phyloP scores from a whole-genome alignment of 2,113 vertebrate genomes.

The Dunckerocampus dactyliophorus region DNA sequence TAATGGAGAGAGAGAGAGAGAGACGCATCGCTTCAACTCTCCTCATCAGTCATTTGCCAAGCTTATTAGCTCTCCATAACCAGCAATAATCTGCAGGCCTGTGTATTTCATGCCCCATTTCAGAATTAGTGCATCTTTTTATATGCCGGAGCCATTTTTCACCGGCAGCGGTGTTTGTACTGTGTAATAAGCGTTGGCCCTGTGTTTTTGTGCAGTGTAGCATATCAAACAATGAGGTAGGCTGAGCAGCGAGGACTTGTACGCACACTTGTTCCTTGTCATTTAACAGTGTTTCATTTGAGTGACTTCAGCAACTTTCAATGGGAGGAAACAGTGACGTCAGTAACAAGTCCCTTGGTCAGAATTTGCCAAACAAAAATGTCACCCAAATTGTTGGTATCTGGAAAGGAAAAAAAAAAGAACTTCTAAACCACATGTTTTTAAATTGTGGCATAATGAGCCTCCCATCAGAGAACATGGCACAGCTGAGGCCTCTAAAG shows the following conservation, averaged over 20 bases:
- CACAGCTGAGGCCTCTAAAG: no score
- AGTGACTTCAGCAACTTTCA: constrained; percentile 18
- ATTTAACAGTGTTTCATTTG: constrained; percentile 34
- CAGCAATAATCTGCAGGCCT: constrained; percentile 46
- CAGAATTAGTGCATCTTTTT: constrained; percentile 56
- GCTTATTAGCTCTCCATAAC: constrained; percentile 61
- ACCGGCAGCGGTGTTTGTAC: constrained; percentile 35
- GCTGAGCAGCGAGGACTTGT: constrained; percentile 25
- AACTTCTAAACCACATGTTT: no score
- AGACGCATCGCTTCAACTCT: constrained; percentile 29
- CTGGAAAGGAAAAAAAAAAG: no score
- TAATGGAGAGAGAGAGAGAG: constrained; percentile 51
- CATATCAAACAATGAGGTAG: constrained; percentile 47
- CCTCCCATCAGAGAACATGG: no score
- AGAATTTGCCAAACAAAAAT: no score
- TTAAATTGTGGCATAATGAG: no score
- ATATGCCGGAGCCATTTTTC: constrained; percentile 37
- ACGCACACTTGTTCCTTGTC: constrained; percentile 42
- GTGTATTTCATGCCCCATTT: constrained; percentile 67
- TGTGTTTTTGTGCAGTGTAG: constrained; percentile 48
- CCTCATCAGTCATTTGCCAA: constrained; percentile 54
- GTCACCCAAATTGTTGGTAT: no score
- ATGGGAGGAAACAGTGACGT: constrained; percentile 16
- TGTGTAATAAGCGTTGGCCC: constrained; percentile 20
- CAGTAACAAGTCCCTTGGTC: not conserved